Conservation (phyloP, 2,113 vertebrate species). For the Coregonus clupeaformis region DNA sequence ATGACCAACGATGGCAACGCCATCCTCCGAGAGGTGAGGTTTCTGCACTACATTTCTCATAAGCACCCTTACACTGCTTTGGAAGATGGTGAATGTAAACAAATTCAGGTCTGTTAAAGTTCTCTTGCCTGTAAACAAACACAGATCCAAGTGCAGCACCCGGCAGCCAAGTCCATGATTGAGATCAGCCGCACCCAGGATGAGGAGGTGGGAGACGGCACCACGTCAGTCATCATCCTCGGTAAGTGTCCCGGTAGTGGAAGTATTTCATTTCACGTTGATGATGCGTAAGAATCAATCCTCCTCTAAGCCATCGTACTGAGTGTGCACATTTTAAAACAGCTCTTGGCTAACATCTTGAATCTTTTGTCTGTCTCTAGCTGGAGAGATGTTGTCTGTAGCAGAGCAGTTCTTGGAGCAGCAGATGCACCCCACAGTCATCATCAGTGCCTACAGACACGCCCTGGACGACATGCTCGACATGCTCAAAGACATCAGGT, state of each 20-base stretch:
- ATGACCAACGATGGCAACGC: conserved; percentile 94
- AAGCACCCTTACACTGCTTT: background rate
- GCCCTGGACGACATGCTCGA: conserved; percentile 83
- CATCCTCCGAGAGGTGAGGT: conserved; percentile 83
- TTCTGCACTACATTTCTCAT: background rate
- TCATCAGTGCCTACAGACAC: conserved; percentile 82
- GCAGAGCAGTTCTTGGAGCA: conserved; percentile 87
- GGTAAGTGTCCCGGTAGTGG: conserved; percentile 63
- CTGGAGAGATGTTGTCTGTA: conserved; percentile 86
- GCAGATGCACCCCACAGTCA: conserved; percentile 87
- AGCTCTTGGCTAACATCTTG: no score
- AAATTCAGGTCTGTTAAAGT: background rate
- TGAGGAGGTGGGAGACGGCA: conserved; percentile 89
- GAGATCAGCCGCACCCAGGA: conserved; percentile 91
- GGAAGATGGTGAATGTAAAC: no score
- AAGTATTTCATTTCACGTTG: background rate
- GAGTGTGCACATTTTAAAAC: no score
- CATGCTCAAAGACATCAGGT: conserved; percentile 80
- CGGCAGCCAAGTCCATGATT: conserved; percentile 89
- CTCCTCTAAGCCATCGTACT: no score
- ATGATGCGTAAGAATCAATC: no score
- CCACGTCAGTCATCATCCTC: conserved; percentile 89
- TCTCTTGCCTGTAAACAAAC: background rate
- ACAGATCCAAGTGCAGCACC: conserved; percentile 89
- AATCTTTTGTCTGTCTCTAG: conserved; percentile 47